Evolutionary conservation across 2,797 vertebrate species (phyloP).

Genomic region (Brotogeris chrysoptera): DNA sequence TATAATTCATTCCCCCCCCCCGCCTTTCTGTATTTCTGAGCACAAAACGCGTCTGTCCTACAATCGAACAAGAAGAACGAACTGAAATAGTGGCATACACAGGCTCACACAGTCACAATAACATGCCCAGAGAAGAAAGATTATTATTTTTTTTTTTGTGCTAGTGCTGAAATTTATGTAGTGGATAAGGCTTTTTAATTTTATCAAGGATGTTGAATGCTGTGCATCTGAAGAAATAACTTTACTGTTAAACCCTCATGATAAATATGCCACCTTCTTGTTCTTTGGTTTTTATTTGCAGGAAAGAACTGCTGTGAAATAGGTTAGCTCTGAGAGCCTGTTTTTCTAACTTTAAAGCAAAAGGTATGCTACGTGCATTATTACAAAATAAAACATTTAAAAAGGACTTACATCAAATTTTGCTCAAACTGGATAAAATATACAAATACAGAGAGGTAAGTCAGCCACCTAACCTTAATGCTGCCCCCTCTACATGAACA

Average conservation of each 20-base stretch:
- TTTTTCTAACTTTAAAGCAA: neutral
- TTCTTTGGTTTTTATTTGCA: neutral
- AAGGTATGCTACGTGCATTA: neutral
- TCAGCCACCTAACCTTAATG: neutral
- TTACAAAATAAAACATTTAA: neutral
- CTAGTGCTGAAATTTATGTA: neutral
- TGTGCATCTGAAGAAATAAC: neutral
- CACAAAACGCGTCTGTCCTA: neutral
- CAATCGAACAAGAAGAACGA: neutral
- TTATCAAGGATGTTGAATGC: neutral
- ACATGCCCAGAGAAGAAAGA: neutral
- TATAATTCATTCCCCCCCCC: fast-evolving
- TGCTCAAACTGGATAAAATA: neutral
- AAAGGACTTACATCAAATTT: neutral
- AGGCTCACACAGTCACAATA: neutral
- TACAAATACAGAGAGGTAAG: neutral
- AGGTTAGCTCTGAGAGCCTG: neutral
- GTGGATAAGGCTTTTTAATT: neutral
- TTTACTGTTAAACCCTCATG: neutral
- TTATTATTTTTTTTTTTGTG: neutral
- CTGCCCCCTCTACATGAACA: neutral
- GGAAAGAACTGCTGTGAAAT: neutral
- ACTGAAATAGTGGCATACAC: neutral
- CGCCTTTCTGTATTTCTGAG: neutral
- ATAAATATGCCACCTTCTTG: neutral